These are phyloP conservation scores for Chaetorhynchus papuensis DNA, from an alignment of 2,113 vertebrate genomes.

Conservation along the genomic window DNA sequence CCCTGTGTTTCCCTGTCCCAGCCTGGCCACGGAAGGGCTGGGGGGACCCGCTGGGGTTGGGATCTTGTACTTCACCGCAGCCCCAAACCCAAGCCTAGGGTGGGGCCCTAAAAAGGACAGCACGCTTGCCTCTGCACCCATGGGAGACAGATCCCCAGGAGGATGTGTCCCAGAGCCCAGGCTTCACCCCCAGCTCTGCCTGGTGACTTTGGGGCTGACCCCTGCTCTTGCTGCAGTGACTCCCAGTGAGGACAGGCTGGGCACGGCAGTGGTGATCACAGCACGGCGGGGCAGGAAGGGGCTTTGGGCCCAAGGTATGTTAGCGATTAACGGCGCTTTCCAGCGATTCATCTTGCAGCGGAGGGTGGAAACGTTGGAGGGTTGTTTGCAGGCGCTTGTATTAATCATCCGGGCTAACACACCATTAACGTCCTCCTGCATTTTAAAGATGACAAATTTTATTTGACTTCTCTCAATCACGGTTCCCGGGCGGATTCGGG, in stretches of 20 bases:
- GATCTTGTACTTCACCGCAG: accelerated
- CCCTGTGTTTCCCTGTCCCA: background rate
- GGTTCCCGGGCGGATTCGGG: constrained; percentile 59
- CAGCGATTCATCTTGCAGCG: constrained; percentile 66
- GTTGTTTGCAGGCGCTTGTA: constrained; percentile 68
- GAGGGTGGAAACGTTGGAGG: constrained; percentile 67
- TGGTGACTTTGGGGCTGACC: accelerated
- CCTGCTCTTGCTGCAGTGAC: background rate
- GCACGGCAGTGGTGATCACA: background rate
- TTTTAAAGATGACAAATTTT: constrained; percentile 76
- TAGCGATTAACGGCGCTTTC: constrained; percentile 68
- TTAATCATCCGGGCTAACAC: constrained; percentile 71
- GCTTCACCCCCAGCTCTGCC: accelerated
- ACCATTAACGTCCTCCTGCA: constrained; percentile 73
- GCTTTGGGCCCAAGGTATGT: constrained; percentile 53
- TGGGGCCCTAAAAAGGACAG: background rate
- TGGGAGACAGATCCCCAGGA: background rate
- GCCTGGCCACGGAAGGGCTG: accelerated
- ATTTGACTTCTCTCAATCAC: constrained; percentile 72
- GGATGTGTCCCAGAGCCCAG: accelerated
- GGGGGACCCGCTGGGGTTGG: accelerated
- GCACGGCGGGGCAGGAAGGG: constrained; percentile 44
- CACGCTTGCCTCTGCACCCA: background rate
- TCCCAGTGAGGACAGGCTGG: background rate
- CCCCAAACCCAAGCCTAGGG: accelerated